These are phyloP conservation scores for Hydropotes inermis DNA, from an alignment of 2,113 vertebrate genomes.

Conservation along the genomic window DNA sequence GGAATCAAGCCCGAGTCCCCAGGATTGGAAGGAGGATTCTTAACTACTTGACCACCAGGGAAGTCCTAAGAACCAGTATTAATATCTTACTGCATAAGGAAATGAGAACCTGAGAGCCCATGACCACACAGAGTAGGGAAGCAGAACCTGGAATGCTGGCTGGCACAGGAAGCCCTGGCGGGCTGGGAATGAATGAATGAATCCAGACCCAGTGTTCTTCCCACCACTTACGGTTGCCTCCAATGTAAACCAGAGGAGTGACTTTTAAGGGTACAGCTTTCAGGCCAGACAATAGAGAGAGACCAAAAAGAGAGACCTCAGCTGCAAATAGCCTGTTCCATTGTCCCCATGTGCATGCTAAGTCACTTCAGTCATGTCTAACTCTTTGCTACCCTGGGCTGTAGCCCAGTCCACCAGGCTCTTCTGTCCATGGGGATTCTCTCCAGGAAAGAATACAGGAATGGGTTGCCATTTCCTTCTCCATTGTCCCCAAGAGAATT, in stretches of 20 bases:
- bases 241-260: neutral
- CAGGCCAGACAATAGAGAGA: neutral
- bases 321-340: neutral
- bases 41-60: neutral
- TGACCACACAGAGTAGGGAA: neutral
- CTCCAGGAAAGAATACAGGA: neutral
- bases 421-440: neutral
- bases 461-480: neutral
- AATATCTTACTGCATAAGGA: neutral
- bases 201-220: neutral
- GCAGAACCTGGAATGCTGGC: neutral
- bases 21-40: neutral
- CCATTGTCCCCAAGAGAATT: neutral
- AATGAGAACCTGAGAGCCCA: neutral
- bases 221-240: neutral
- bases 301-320: neutral
- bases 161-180: neutral
- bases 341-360: neutral
- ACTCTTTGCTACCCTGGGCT: neutral
- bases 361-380: neutral
- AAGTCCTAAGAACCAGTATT: neutral
- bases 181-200: neutral
- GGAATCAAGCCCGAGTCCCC: neutral
- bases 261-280: neutral
- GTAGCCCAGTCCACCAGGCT: neutral